Evolutionary conservation across 2,113 vertebrate genomes (phyloP), one percentile per base, ranked within the genome.

Genomic region (Coregonus clupeaformis): DNA sequence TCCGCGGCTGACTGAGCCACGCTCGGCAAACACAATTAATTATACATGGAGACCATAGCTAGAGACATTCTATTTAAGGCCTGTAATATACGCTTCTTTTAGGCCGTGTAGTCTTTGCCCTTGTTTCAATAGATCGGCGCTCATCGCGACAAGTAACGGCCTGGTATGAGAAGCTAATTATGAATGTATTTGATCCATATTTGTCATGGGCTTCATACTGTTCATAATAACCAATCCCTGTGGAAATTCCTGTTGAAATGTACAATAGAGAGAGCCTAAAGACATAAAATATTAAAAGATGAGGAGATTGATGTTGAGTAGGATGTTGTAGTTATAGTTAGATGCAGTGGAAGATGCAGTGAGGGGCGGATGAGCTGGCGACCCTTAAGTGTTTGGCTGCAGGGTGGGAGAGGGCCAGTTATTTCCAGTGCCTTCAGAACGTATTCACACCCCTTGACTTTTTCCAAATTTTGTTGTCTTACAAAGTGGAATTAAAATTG

Each of bases 81-180:
- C 49, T 52, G 63, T 77, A 78, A 79, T 85, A 32, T 68, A 55
- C 84, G 20, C 36, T 36, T 49, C 59, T 30, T 71, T 81, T 75
- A 76, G 55, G 74, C 16, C 12, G 25, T 66, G 36, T 63, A 49
- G 62, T 69, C 75, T 57, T 63, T 69, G 67, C 72, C 64, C 29
- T 18, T 42, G 27, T 84, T 74, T 78, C 73, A 79, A 77, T 32
- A 74, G 72, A 60, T 69, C 24, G 24, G 12, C 49, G 25, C 30
- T 64, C 16, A 25, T 77, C 76, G 84, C 76, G 73, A 52, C 71
- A 55, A 25, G 59, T 29, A 59, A 30, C 73, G n/a, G 73, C 59
- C 29, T 68, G 72, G 74, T 74, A 72, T 84, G 74, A 77, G 7
- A 74, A 68, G 69, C 27, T 71, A 83, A 85, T 87, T 80, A 82